Conservation (phyloP, 1,140 invertebrate species). For the Pteromalus puparum region DNA sequence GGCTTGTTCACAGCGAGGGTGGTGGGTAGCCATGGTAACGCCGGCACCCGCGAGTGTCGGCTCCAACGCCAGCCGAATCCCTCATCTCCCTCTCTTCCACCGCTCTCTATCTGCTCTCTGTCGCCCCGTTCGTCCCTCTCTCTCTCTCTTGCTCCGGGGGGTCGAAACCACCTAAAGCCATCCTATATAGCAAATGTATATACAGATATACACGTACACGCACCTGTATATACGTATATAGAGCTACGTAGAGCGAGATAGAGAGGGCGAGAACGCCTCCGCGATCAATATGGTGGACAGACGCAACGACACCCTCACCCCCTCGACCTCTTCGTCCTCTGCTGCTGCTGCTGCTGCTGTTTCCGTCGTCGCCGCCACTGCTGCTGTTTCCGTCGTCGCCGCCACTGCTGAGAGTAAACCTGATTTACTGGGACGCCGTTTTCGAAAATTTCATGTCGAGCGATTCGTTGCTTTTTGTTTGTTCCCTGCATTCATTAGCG, state of each 20-base stretch:
- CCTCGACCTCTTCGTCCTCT: neutral
- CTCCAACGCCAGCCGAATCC: constrained; percentile 76
- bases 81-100: constrained; percentile 58
- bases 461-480: neutral
- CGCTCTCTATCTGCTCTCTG: constrained; percentile 51
- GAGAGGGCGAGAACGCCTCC: constrained; percentile 60
- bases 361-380: constrained; percentile 43
- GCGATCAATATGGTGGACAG: constrained; percentile 76
- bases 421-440: constrained; percentile 68
- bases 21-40: constrained; percentile 78
- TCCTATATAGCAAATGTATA: constrained; percentile 60
- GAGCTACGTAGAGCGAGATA: neutral
- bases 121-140: constrained; percentile 22
- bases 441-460: constrained; percentile 16
- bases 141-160: constrained; percentile 49
- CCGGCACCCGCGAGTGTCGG: constrained; percentile 80
- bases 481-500: neutral
- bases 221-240: constrained; percentile 25
- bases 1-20: constrained; percentile 75
- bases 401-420: constrained; percentile 62
- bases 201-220: constrained; percentile 14
- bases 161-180: constrained; percentile 70
- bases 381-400: constrained; percentile 14
- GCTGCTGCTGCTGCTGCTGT: neutral
- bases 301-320: constrained; percentile 67